Evolutionary conservation across 2,797 vertebrate species (phyloP).

Genomic region (Gorsachius magnificus): DNA sequence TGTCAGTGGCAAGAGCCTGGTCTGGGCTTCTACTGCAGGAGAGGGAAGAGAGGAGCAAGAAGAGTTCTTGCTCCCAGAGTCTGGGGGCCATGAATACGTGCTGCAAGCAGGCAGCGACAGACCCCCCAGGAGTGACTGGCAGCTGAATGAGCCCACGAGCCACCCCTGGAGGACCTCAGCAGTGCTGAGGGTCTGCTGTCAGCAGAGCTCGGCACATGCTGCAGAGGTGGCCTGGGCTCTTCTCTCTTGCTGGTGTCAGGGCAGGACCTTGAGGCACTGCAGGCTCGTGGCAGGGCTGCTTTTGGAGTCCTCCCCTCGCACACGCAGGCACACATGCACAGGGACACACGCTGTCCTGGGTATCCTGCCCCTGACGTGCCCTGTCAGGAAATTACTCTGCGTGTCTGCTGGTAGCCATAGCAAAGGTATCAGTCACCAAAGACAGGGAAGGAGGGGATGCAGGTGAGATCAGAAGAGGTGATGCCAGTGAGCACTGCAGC

Average conservation of each 20-base stretch:
- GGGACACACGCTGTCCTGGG: neutral
- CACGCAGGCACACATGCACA: too few relatives aligned
- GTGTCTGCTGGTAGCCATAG: neutral
- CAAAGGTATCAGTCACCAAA: neutral
- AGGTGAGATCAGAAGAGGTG: neutral
- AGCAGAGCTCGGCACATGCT: fast-evolving
- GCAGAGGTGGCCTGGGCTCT: neutral
- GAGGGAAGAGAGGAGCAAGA: neutral
- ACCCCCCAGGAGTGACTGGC: neutral
- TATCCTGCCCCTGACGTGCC: neutral
- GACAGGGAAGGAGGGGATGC: neutral
- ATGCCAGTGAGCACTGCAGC: neutral
- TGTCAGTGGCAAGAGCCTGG: neutral
- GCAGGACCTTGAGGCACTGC: neutral
- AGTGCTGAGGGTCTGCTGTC: neutral
- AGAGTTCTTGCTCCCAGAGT: too few relatives aligned
- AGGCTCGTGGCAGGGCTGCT: neutral
- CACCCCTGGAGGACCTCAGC: neutral
- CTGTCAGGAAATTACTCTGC: neutral
- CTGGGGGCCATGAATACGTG: neutral
- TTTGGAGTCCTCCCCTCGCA: neutral
- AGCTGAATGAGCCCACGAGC: neutral
- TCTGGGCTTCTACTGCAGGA: neutral
- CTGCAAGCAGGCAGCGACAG: neutral
- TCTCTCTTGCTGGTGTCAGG: neutral